Conservation (phyloP, 2,113 vertebrate genomes). For the Todiramphus chloris region DNA sequence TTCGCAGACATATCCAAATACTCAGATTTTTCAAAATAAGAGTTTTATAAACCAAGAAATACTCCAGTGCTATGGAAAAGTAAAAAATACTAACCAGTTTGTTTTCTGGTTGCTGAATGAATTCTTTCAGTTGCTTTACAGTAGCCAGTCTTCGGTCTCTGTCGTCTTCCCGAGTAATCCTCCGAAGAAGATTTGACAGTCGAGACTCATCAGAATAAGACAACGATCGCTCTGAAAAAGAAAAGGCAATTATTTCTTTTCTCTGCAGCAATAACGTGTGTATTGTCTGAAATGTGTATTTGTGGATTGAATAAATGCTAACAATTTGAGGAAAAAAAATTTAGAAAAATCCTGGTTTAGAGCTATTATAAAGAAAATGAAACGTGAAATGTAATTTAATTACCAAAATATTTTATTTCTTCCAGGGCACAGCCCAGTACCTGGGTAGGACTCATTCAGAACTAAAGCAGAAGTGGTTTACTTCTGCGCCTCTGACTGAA, state of each 20-base stretch:
- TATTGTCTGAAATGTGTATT: accelerated
- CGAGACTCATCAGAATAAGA: conserved; percentile 99
- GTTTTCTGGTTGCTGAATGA: conserved; percentile 97
- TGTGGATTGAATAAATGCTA: accelerated
- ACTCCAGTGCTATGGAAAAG: background rate
- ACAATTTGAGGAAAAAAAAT: background rate
- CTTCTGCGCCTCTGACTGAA: background rate
- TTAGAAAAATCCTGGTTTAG: background rate
- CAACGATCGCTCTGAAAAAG: conserved; percentile 90
- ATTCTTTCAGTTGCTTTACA: conserved; percentile 97
- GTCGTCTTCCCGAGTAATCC: conserved; percentile 99
- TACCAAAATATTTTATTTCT: background rate
- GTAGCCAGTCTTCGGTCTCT: conserved; percentile 97
- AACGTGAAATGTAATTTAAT: background rate
- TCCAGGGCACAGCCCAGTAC: background rate
- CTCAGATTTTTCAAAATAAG: background rate
- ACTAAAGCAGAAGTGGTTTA: background rate
- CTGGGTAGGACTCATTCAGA: background rate
- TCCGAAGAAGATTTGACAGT: conserved; percentile 98
- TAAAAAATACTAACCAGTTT: conserved; percentile 86
- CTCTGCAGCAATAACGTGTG: background rate
- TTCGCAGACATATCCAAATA: background rate
- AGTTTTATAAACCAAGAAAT: background rate
- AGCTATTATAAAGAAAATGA: background rate
- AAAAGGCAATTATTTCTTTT: background rate